Base-by-base conservation (phyloP, 2,888 invertebrate genomes). In the Suillia variegata region DNA sequence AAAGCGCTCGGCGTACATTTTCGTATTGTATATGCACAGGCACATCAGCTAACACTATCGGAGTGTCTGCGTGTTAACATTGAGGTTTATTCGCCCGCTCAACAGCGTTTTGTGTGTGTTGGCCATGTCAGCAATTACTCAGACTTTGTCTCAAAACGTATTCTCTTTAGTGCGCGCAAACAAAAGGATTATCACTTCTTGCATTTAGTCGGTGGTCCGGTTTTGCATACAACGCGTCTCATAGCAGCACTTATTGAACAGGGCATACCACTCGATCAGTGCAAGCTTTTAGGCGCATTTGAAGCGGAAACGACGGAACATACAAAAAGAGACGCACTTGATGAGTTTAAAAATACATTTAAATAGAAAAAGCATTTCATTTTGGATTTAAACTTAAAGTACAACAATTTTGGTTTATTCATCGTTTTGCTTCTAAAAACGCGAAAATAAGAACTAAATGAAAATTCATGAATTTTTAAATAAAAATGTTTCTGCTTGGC, bases 91-190 rank as follows among this genome's bases (percentile, higher is more conserved):
- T 92, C 93, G 1, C 84, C 85, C 10, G 84, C 86, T 64, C 76
- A 84, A 13, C 79, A 87, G 33, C 78, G 82, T 12, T 93, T 90
- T 73, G 76, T 93, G 13, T 89, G 91, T 83, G 86, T 93, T 42
- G 94, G 90, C 0, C 85, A 88, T 79, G 74, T 94, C 38, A 90
- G 92, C 18, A 74, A 89, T 48, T 89, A 87, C 70, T 88, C 87
- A 10, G 87, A 89, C 70, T 94, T 87, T 75, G 85, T 94, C 24
- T 91, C 92, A 68, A 92, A 93, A 78, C 85, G 94, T 59, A 83
- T 95, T 48, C 82, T 91, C 71, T 89, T 92, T 64, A 88, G 85
- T 45, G 89, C 87, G 74, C 83, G 84, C 22, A 85, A 87, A 45
- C 82, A 86, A 10, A 87, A 87, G 62, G 81, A 85, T 42, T 80